Evolutionary conservation across 2,888 invertebrate species (phyloP).

Genomic region (Agrochola lota): DNA sequence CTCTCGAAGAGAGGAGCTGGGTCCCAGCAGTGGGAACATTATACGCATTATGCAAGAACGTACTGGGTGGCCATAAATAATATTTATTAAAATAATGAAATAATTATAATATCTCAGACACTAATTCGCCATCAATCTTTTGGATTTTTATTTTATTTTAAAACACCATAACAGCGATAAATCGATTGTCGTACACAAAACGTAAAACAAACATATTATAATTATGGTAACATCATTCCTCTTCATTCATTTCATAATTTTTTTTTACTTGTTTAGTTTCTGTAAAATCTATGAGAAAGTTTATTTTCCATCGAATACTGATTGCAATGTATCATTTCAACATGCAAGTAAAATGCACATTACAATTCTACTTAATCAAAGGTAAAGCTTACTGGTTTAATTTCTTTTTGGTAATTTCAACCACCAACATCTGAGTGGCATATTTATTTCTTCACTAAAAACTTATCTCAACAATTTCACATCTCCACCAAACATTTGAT

Average conservation of each 20-base stretch:
- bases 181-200: slow-evolving; percentile 27
- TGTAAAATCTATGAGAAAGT: slow-evolving; percentile 43
- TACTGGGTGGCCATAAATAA: background rate
- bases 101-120: background rate
- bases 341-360: slow-evolving; percentile 24
- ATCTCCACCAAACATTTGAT: background rate
- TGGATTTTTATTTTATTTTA: background rate
- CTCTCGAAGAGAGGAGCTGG: no score
- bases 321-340: slow-evolving; percentile 43
- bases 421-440: background rate
- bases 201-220: slow-evolving; percentile 40
- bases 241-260: slow-evolving; percentile 5
- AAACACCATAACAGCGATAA: slow-evolving; percentile 18
- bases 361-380: background rate
- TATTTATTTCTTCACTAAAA: background rate
- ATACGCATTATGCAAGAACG: no score
- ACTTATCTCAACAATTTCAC: slow-evolving; percentile 43
- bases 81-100: background rate
- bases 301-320: background rate
- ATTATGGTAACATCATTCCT: slow-evolving; percentile 24
- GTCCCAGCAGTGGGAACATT: no score
- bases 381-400: background rate
- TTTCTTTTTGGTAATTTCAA: background rate
- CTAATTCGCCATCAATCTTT: background rate
- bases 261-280: slow-evolving; percentile 8